Percentiles rank a stretch among this genome's conserved stretches.
These are phyloP conservation scores for Zosterops japonicus DNA, from an alignment of 2,113 vertebrate genomes.

Conservation along the genomic window DNA sequence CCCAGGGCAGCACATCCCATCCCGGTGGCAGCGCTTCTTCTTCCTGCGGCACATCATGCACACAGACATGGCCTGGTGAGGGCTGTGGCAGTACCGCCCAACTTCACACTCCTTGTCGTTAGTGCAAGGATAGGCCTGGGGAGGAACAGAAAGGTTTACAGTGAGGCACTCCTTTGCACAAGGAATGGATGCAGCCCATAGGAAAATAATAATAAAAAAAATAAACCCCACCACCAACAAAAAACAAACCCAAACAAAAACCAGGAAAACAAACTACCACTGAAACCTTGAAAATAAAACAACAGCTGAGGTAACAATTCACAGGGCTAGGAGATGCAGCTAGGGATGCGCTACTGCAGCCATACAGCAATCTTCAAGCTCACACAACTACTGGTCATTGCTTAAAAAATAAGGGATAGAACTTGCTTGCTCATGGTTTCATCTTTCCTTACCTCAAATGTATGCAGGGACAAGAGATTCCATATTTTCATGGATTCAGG, in stretches of 20 bases:
- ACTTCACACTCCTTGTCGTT: constrained; percentile 92
- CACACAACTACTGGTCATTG: not conserved
- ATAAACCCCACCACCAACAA: no score
- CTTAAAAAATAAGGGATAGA: not conserved
- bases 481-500: not conserved
- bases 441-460: not conserved
- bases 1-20: constrained; percentile 93
- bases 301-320: not conserved
- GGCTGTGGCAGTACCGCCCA: constrained; percentile 92
- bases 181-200: not conserved
- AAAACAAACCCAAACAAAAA: rapidly evolving
- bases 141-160: not conserved
- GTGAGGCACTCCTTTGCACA: not conserved
- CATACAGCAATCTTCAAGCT: not conserved
- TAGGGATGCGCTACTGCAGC: not conserved
- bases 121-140: constrained; percentile 88
- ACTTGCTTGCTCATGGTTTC: not conserved
- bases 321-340: rapidly evolving
- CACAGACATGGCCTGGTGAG: constrained; percentile 84
- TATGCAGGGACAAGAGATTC: not conserved
- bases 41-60: constrained; percentile 89
- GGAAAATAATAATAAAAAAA: not conserved
- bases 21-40: constrained; percentile 94
- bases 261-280: not conserved
- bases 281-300: not conserved